Conservation (phyloP, 2,113 vertebrate species). For the Dromaius novaehollandiae region DNA sequence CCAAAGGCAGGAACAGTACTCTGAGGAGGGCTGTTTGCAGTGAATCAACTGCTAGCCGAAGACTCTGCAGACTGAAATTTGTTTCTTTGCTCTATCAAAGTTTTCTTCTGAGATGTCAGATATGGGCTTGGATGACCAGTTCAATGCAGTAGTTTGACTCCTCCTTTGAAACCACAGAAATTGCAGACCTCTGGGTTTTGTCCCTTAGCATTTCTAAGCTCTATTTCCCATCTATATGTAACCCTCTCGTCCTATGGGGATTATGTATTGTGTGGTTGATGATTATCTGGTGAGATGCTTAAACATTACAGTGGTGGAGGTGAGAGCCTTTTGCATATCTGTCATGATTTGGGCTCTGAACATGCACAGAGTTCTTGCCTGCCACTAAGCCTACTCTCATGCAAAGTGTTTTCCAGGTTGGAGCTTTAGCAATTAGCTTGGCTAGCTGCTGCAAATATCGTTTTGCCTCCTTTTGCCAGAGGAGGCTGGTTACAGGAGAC, state of each 20-base stretch:
- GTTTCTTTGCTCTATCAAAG: background rate
- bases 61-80: background rate
- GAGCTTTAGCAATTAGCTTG: background rate
- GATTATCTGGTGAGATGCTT: background rate
- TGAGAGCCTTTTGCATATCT: background rate
- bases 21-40: background rate
- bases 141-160: background rate
- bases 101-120: background rate
- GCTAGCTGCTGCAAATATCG: background rate
- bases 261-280: background rate
- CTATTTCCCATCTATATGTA: background rate
- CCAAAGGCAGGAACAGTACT: background rate
- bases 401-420: background rate
- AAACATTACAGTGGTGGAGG: background rate
- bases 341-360: background rate
- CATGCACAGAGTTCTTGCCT: background rate
- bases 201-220: background rate
- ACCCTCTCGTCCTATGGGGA: background rate
- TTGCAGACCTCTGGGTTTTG: background rate
- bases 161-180: background rate
- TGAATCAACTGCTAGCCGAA: background rate
- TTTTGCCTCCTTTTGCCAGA: background rate
- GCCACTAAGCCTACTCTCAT: background rate
- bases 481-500: constrained; percentile 2
- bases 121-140: background rate